Base-by-base conservation (phyloP, 2,113 vertebrate genomes). In the Puma concolor region DNA sequence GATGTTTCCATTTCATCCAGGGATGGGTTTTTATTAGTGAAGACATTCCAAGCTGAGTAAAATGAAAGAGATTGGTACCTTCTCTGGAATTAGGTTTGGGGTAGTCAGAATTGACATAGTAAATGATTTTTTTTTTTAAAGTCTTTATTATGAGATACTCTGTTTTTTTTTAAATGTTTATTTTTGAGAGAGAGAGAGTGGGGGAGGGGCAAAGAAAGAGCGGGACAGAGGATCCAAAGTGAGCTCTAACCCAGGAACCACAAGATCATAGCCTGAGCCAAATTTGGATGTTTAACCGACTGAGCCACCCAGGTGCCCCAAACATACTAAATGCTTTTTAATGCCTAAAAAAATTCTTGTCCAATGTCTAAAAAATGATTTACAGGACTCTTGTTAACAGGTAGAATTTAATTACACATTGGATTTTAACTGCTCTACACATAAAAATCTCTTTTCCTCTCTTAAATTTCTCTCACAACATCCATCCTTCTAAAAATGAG, bases 1-100 rank as follows among this genome's bases (percentile, higher is more conserved):
- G 81, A 91, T 60, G 29, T 88, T 92, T 97, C 52, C 60, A 38
- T 96, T 97, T 83, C 41, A 82, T 79, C 81, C 27, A 54, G 60
- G 13, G 14, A 64, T 67, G 36, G 16, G 3, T 66, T 0, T 19
- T 16, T 8, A 9, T 63, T 60, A 38, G 4, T 64, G 41, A 91
- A 71, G 4, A 50, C 41, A 77, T 72, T 91, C 31, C 21, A 80
- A 85, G n/a, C 16, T 36, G 31, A 92, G 10, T 64, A 23, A 88
- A 89, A 81, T 83, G 44, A 12, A 33, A 19, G 82, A 84, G 29
- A 66, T 44, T 50, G 29, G 7, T 33, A 33, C 4, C 2, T 60
- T 71, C 44, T 97, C 71, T 82, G 63, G 66, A 96, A 85, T 85
- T 94, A 94, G 44, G 15, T 25, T 31, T 76, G 50, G 23, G 80